Conservation (phyloP, 2,797 vertebrate genomes). For the Ciconia nigra region DNA sequence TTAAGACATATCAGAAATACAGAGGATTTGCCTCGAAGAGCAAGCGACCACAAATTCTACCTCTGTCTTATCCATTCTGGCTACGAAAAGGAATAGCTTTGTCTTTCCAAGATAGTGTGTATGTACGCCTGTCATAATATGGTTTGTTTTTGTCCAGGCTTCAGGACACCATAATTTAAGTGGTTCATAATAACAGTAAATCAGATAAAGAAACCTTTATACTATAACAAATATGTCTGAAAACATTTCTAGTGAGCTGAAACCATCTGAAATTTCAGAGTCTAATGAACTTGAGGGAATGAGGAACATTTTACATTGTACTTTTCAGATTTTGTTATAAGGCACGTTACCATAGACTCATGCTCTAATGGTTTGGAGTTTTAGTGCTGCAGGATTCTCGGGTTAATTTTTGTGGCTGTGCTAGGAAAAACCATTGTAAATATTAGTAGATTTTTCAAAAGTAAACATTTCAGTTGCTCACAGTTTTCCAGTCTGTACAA, state of each 20-base stretch:
- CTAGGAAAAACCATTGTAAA: not conserved
- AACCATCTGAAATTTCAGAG: not conserved
- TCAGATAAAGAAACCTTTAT: not conserved
- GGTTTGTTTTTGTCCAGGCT: not conserved
- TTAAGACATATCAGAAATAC: not conserved
- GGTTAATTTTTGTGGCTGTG: not conserved
- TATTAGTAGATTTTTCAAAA: not conserved
- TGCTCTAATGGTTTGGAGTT: not conserved
- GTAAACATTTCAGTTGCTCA: not conserved
- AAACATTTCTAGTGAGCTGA: not conserved
- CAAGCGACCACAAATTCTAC: not conserved
- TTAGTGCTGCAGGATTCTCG: not conserved
- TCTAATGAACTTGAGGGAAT: not conserved
- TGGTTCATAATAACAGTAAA: not conserved
- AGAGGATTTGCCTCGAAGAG: not conserved
- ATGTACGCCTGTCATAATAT: not conserved
- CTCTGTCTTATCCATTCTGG: not conserved
- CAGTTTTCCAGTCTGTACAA: not conserved
- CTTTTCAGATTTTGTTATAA: not conserved
- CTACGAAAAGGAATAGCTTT: not conserved
- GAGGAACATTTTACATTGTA: not conserved
- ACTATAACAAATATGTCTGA: not conserved
- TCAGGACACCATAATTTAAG: not conserved
- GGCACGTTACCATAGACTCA: not conserved
- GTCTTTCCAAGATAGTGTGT: not conserved